Percentiles rank a stretch among this genome's conserved stretches.
phyloP scores from a whole-genome alignment of 2,113 vertebrate species.

The Coturnix japonica region DNA sequence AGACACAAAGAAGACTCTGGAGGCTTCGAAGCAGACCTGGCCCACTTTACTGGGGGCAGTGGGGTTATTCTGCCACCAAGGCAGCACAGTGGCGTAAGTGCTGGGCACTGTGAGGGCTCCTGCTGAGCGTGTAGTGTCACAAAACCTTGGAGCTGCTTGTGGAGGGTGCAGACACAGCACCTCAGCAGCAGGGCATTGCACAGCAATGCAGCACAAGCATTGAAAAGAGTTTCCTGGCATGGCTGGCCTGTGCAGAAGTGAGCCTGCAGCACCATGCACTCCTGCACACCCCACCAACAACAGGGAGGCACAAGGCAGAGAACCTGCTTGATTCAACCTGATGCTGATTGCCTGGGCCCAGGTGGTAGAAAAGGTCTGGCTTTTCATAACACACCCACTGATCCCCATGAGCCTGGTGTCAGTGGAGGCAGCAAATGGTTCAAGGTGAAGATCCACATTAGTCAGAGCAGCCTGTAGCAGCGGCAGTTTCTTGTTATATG shows the following conservation, averaged over 20 bases:
- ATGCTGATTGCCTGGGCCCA: fast-evolving
- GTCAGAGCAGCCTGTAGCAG: background rate
- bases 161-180: background rate
- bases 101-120: background rate
- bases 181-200: fast-evolving
- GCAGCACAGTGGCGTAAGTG: background rate
- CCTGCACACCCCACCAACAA: background rate
- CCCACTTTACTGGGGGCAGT: background rate
- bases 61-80: background rate
- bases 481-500: background rate
- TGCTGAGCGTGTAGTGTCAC: fast-evolving
- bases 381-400: background rate
- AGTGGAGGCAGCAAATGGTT: background rate
- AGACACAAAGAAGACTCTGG: background rate
- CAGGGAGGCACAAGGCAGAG: background rate
- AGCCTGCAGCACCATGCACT: background rate
- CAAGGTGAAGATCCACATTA: background rate
- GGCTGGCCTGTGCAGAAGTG: background rate
- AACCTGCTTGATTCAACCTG: background rate
- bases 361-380: background rate
- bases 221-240: background rate
- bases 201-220: fast-evolving
- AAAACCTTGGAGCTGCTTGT: background rate
- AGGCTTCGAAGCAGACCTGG: background rate
- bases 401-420: background rate